Percentiles rank a stretch among this genome's conserved stretches.
These are phyloP conservation scores for Scaptomyza hsui DNA, from an alignment of 1,140 invertebrate genomes.

Conservation along the genomic window DNA sequence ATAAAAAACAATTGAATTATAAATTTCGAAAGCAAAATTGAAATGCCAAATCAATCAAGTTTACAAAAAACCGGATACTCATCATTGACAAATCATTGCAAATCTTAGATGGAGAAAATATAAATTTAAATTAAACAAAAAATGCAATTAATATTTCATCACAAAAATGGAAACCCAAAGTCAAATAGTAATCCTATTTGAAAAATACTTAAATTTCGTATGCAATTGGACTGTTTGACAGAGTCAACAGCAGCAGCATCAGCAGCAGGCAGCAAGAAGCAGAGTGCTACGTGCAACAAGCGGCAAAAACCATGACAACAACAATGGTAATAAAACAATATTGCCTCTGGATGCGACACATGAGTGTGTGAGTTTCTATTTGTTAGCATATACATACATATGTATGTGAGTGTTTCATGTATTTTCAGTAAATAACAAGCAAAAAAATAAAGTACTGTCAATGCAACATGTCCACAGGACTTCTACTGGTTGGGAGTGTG, in stretches of 20 bases:
- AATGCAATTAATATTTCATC: background rate
- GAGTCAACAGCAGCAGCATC: background rate
- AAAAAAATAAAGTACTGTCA: constrained; percentile 30
- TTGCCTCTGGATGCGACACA: constrained; percentile 4
- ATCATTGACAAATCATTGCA: background rate
- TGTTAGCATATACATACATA: no score
- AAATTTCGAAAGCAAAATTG: background rate
- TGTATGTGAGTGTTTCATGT: constrained; percentile 18
- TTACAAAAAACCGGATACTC: background rate
- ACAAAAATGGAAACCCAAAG: background rate
- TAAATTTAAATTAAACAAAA: constrained; percentile 3
- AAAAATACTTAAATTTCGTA: background rate
- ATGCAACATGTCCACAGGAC: background rate
- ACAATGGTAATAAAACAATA: constrained; percentile 23
- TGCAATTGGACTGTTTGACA: background rate
- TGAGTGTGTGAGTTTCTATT: background rate
- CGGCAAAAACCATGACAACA: constrained; percentile 8
- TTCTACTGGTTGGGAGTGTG: background rate
- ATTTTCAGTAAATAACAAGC: constrained; percentile 48
- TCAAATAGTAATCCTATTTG: constrained; percentile 6
- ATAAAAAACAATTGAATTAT: no score
- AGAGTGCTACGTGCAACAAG: constrained; percentile 14
- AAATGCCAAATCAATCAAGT: background rate
- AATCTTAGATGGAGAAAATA: background rate
- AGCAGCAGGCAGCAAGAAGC: background rate